Evolutionary conservation across 2,888 invertebrate genomes (phyloP), one percentile per base, ranked within the genome.

Genomic region (Amphipyra berbera): DNA sequence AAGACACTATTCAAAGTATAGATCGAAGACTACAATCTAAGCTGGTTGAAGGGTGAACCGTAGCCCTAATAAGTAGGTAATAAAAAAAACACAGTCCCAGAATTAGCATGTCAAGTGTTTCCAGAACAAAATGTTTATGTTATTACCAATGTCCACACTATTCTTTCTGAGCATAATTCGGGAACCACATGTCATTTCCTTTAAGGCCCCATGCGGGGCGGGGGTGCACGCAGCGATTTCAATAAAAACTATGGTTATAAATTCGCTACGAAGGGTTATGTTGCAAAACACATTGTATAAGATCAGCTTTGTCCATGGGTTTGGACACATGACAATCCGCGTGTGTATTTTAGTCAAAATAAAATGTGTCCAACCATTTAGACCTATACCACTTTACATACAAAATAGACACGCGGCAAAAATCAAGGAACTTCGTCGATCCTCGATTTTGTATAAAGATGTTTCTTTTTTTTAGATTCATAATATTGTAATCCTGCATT

Each of bases 141-240:
- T n/a, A n/a, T n/a, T n/a, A n/a, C 21, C 21, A 21, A 40, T 78
- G 71, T 93, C 93, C 87, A 83, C 52, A 76, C 27, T 72, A 79
- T 66, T 69, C 83, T 82, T 70, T 74, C 84, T 67, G 42, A 68
- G 76, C 79, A 85, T 83, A 90, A 90, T 93, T 94, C 85, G 92
- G 89, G 90, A 86, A 92, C 91, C 94, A 94, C 93, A 94, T 94
- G 94, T 94, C 93, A 92, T 91, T 94, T 94, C 94, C 94, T 93
- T 88, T 90, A 78, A 68, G 85, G 86, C 85, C 89, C 88, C 88
- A 87, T 88, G 88, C 89, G 86, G 87, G 86, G 85, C 61, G 73
- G 76, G 86, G 86, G 56, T 62, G 77, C 81, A 72, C 63, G 81
- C 64, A 65, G 78, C 71, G 81, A 82, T 81, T 82, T 81, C 81